Evolutionary conservation across 2,113 vertebrate genomes (phyloP), one percentile per base, ranked within the genome.

Genomic region (Egretta garzetta): DNA sequence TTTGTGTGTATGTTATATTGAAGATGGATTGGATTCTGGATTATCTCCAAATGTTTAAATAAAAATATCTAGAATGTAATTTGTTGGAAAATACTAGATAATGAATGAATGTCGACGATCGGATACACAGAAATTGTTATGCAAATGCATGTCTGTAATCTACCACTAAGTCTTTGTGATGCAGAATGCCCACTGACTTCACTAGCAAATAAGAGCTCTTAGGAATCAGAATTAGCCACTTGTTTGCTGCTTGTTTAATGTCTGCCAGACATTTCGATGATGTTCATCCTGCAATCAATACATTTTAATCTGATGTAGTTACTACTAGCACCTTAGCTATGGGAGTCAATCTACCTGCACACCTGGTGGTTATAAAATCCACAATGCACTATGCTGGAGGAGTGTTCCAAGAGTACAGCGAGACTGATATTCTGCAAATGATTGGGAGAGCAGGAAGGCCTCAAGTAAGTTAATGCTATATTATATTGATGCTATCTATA

Each of bases 381-480:
- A 99, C 99, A 73, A 98, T 99, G 98, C 99, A 99, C 97, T 99
- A 99, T 88, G 97, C 98, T 81, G 98, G 98, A 93, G 99, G 99
- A 94, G 97, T 99, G 95, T 99, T 99, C 98, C 98, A 99, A 96
- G 99, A 99, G 77, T 99, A 99, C 97, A 99, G 99, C 64, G 99
- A 99, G 96, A 98, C 99, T 45, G 99, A 99, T 98, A 98, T 99
- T 96, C 98, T 99, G 86, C 99, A 99, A 98, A 99, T 99, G 99
- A 99, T 99, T 92, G 99, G 99, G 60, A 98, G 99, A 98, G 99
- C 99, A 86, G 99, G 99, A 88, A 98, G 99, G 86, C 99, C 99
- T 93, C 99, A 99, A 97, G 99, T 99, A 98, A 95, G 96, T 93
- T 41, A 62, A 83, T 80, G 77, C 76, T 95, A 3, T 87, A 71